Conservation (phyloP, 2,797 vertebrate genomes). For the Pipistrellus kuhlii region DNA sequence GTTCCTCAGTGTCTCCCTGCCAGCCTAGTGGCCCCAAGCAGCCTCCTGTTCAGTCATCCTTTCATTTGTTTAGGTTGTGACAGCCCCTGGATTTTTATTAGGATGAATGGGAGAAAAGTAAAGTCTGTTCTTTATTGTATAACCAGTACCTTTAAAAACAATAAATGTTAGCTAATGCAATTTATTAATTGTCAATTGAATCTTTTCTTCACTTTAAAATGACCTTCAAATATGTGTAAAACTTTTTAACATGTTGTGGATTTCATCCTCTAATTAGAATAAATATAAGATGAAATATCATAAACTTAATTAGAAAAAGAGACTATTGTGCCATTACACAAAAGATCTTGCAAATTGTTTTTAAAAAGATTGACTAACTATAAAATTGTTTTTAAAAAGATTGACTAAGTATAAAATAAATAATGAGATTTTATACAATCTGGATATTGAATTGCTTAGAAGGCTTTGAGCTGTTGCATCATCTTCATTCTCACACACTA, state of each 20-base stretch:
- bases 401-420: slow-evolving; percentile 61
- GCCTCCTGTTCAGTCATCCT: too few species aligned
- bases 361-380: slow-evolving; percentile 23
- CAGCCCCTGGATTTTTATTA: too few species aligned
- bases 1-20: too few species aligned
- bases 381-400: slow-evolving; percentile 42
- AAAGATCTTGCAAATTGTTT: slow-evolving; percentile 55
- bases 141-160: background rate
- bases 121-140: slow-evolving; percentile 19
- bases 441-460: slow-evolving; percentile 77
- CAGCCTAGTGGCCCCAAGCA: too few species aligned
- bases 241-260: background rate
- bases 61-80: too few species aligned
- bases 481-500: slow-evolving; percentile 82
- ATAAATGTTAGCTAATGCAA: background rate
- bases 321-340: slow-evolving; percentile 30
- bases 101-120: background rate
- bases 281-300: background rate
- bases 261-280: background rate
- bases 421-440: slow-evolving; percentile 35
- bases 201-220: slow-evolving; percentile 48
- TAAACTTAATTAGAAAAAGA: background rate
- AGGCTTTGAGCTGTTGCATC: slow-evolving; percentile 73
- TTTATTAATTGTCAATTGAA: background rate
- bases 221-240: background rate